These are phyloP conservation scores for Toxonevra muliebris DNA, from an alignment of 2,888 invertebrate genomes.

Conservation along the genomic window DNA sequence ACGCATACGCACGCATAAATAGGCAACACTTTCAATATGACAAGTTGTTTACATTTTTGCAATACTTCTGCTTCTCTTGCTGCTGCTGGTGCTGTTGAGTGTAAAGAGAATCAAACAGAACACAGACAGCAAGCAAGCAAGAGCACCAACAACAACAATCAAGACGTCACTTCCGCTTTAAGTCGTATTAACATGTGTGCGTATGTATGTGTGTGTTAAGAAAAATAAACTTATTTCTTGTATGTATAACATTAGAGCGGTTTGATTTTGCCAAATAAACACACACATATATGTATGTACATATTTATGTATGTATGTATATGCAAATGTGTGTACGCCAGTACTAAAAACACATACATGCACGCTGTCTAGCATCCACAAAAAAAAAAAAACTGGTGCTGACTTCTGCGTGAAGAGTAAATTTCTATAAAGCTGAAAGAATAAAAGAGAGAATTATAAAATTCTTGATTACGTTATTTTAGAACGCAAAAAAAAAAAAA, in stretches of 20 bases:
- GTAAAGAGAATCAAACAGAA: conserved; percentile 1
- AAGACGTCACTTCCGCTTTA: conserved; percentile 41
- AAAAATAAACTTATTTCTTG: background rate
- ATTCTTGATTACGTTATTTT: too few relatives aligned
- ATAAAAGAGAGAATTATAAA: too few relatives aligned
- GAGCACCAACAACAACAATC: background rate
- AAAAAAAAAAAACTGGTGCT: conserved; percentile 6
- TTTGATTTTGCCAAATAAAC: conserved; percentile 13
- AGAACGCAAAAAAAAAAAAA: too few relatives aligned
- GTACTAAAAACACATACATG: background rate
- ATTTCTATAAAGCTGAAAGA: too few relatives aligned
- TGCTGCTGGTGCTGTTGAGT: background rate
- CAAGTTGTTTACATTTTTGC: conserved; percentile 36
- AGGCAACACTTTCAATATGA: conserved; percentile 35
- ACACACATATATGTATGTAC: conserved; percentile 12
- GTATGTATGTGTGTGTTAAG: conserved; percentile 3
- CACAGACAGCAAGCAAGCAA: conserved; percentile 9
- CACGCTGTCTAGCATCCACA: conserved; percentile 34
- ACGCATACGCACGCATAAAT: conserved; percentile 2
- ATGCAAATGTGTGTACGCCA: conserved; percentile 16
- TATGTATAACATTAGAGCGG: conserved; percentile 10
- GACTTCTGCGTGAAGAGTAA: too few relatives aligned
- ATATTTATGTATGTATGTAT: background rate
- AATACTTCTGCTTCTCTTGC: background rate
- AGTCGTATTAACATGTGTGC: background rate